A percentile compares a stretch with the other conserved stretches of the same genome.
These are phyloP conservation scores for Sebastes kiyomatsui DNA, from an alignment of 2,797 vertebrate genomes.

Conservation along the genomic window DNA sequence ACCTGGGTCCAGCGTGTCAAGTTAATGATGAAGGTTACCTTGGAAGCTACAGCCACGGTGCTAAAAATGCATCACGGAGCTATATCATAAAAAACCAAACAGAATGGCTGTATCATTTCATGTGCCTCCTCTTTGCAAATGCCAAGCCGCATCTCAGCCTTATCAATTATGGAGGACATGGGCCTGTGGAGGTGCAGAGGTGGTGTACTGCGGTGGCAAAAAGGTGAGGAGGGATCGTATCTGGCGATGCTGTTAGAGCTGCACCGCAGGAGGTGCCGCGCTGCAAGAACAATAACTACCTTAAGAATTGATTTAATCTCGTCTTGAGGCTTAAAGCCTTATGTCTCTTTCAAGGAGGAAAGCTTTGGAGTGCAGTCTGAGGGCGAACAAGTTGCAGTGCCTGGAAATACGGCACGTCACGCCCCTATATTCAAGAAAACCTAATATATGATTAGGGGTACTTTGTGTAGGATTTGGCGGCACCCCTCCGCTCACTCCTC, in stretches of 20 bases:
- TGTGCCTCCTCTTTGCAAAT: conserved; percentile 71
- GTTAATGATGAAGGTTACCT: conserved; percentile 75
- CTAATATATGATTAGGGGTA: too few species aligned
- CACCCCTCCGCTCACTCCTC: too few species aligned
- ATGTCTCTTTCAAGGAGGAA: conserved; percentile 12
- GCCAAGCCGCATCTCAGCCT: conserved; percentile 68
- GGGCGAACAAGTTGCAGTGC: neutral
- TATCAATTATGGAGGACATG: conserved; percentile 77
- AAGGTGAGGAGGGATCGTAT: conserved; percentile 46
- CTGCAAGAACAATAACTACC: conserved; percentile 50
- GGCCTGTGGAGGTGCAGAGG: conserved; percentile 57
- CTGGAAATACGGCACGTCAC: neutral
- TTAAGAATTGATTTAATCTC: conserved; percentile 48
- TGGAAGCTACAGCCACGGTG: conserved; percentile 55
- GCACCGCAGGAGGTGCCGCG: conserved; percentile 43
- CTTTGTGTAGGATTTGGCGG: too few species aligned
- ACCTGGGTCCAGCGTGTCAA: conserved; percentile 17
- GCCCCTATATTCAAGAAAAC: neutral
- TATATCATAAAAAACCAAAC: conserved; percentile 64
- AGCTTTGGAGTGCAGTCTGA: neutral
- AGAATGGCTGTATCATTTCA: conserved; percentile 68
- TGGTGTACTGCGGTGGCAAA: conserved; percentile 46
- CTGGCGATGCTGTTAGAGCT: conserved; percentile 57
- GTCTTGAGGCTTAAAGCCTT: conserved; percentile 18
- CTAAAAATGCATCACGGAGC: conserved; percentile 62